Conservation (phyloP, 2,888 invertebrate genomes). For the Coleophora flavipennella region DNA sequence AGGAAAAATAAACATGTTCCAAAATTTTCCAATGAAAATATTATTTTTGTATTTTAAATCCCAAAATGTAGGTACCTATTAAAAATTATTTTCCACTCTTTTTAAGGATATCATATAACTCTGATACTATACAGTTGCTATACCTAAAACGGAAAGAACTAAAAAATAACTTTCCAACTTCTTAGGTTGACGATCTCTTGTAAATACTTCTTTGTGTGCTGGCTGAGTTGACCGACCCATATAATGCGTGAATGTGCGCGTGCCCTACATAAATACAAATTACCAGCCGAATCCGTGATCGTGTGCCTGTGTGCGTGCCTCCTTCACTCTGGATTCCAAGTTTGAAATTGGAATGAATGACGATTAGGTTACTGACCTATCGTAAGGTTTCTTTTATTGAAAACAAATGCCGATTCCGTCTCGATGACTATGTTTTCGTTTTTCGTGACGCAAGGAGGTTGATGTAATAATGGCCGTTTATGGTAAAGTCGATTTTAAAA, state of each 20-base stretch:
- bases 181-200: conserved; percentile 1
- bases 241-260: conserved; percentile 43
- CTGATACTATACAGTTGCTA: too few relatives aligned
- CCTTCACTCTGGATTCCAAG: conserved; percentile 66
- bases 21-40: too few relatives aligned
- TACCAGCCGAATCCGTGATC: conserved; percentile 51
- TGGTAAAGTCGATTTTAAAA: too few relatives aligned
- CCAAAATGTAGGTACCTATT: too few relatives aligned
- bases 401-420: neutral
- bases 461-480: neutral
- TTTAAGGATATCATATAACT: too few relatives aligned
- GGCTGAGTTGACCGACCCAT: conserved; percentile 49
- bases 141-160: too few relatives aligned
- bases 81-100: too few relatives aligned
- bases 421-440: neutral
- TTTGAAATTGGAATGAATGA: conserved; percentile 69
- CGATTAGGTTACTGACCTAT: conserved; percentile 67
- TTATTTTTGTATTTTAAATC: neutral
- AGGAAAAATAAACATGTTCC: too few relatives aligned
- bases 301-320: conserved; percentile 50
- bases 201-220: conserved; percentile 3
- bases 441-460: neutral
- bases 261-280: conserved; percentile 59
- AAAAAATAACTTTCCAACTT: too few relatives aligned
- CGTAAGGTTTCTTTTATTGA: conserved; percentile 31